A percentile compares a stretch with the other conserved stretches of the same genome.
Evolutionary conservation across 2,113 vertebrate species (phyloP).

Genomic region (Cyphomyrus discorhynchus): DNA sequence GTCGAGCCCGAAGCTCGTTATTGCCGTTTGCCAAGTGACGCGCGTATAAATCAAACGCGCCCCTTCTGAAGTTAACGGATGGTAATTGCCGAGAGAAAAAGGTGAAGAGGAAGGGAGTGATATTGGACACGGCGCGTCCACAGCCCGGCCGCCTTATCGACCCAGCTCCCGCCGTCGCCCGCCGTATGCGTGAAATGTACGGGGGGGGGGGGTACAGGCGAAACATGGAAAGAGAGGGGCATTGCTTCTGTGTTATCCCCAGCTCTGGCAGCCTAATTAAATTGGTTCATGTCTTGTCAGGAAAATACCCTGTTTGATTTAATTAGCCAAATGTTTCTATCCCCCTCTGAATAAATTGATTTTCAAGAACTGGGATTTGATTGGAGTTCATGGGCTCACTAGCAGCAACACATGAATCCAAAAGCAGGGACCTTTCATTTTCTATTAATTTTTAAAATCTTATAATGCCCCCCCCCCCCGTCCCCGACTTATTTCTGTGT

Average conservation of each 20-base stretch:
- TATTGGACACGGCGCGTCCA: neutral
- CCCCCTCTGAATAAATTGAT: slow-evolving; percentile 25
- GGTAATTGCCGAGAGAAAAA: slow-evolving; percentile 8
- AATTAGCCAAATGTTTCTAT: slow-evolving; percentile 37
- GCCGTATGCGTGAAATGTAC: neutral
- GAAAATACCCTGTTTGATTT: slow-evolving; percentile 39
- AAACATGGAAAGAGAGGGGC: neutral
- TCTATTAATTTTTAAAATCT: neutral
- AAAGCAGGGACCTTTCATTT: neutral
- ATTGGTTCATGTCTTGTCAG: slow-evolving; percentile 21
- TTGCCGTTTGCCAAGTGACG: slow-evolving; percentile 1
- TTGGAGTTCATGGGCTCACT: slow-evolving; percentile 6
- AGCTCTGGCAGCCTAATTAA: slow-evolving; percentile 23
- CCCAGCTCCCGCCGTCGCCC: neutral
- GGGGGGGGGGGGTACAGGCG: neutral
- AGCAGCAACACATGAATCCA: neutral
- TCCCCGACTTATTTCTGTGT: neutral
- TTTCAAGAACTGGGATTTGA: slow-evolving; percentile 30
- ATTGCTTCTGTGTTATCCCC: neutral
- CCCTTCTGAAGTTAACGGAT: slow-evolving; percentile 12
- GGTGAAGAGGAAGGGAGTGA: neutral
- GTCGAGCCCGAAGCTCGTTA: slow-evolving; percentile 1
- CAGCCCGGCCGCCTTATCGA: neutral
- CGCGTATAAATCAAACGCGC: neutral
- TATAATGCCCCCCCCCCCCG: neutral